Percentiles rank a stretch among this genome's conserved stretches.
These are phyloP conservation scores for Entelurus aequoreus DNA, from an alignment of 2,113 vertebrate species.

Conservation along the genomic window DNA sequence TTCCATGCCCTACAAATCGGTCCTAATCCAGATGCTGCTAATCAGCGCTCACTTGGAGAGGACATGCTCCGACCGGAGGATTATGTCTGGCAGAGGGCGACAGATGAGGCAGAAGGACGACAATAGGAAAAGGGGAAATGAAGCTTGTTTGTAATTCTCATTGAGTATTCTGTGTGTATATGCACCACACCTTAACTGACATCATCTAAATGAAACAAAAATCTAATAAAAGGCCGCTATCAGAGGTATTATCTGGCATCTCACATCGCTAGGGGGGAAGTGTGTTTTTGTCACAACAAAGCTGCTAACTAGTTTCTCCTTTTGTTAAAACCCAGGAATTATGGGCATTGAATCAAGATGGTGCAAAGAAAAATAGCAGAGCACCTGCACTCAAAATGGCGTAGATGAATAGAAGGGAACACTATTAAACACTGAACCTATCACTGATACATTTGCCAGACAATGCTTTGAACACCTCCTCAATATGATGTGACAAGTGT, in stretches of 20 bases:
- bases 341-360: neutral
- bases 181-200: neutral
- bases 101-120: conserved; percentile 4
- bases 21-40: conserved; percentile 38
- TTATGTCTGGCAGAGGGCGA: conserved; percentile 12
- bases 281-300: neutral
- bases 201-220: neutral
- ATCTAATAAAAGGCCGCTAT: neutral
- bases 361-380: neutral
- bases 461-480: conserved; percentile 26
- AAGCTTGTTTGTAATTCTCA: neutral
- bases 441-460: conserved; percentile 16
- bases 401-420: neutral
- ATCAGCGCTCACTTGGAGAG: conserved; percentile 37
- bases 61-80: conserved; percentile 28
- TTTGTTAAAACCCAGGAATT: neutral
- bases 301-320: neutral
- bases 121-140: neutral
- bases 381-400: neutral
- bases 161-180: neutral
- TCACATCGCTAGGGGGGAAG: neutral
- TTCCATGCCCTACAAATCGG: conserved; percentile 20
- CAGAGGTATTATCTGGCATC: neutral
- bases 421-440: neutral
- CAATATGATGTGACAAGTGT: conserved; percentile 28